phyloP scores from a whole-genome alignment of 64 coral and sea anemone genomes.

The Pocillopora verrucosa region DNA sequence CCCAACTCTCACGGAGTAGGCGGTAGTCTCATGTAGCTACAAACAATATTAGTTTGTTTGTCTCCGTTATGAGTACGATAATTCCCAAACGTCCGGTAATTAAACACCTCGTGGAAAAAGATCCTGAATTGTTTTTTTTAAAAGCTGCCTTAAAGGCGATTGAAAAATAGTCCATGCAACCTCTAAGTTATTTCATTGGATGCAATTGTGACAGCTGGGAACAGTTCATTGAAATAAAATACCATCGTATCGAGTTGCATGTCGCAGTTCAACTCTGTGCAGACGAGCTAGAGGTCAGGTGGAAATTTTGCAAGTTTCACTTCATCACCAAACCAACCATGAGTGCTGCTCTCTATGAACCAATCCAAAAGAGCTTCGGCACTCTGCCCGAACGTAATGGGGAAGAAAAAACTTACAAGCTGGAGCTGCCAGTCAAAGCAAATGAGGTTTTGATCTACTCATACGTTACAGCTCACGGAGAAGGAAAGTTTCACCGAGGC shows the following conservation, averaged over 20 bases:
- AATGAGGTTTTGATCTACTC: constrained; percentile 28
- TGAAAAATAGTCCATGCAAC: no score
- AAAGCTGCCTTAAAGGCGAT: neutral
- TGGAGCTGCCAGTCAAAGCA: neutral
- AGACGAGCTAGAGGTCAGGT: neutral
- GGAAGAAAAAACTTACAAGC: neutral
- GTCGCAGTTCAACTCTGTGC: neutral
- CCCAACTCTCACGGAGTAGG: no score
- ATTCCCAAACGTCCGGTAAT: no score
- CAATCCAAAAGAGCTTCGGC: neutral
- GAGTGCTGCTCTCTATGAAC: neutral
- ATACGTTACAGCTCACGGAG: constrained; percentile 5
- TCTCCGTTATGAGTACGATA: no score
- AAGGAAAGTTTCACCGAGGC: constrained; percentile 22
- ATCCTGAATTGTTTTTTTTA: neutral
- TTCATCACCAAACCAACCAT: neutral
- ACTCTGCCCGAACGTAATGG: neutral
- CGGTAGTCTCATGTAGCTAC: no score
- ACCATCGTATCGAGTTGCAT: neutral
- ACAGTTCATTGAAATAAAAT: neutral
- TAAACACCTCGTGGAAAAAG: no score
- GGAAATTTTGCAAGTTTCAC: neutral
- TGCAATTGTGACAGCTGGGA: no score
- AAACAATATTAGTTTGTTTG: no score
- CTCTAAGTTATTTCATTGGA: no score